Evolutionary conservation across 2,888 invertebrate species (phyloP), one percentile per base, ranked within the genome.

Genomic region (Dryadula phaetusa): DNA sequence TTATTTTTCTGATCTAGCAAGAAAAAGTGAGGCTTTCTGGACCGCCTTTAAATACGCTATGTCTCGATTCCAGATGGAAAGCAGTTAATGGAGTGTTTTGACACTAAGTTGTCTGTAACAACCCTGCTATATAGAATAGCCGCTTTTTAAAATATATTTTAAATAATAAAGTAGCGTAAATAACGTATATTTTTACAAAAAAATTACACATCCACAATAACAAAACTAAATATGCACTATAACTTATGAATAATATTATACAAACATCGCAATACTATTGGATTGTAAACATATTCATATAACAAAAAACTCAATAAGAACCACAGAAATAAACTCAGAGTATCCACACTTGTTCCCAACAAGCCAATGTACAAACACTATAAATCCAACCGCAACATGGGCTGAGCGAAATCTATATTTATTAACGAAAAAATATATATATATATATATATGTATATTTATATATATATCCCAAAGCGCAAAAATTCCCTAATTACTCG

Each of bases 401-500:
- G 32, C 54, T 46, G 62, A 40, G 54, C 63, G 63, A 69, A 69
- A 69, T 66, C 64, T 66, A 69, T 72, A 72, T 73, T 73, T 74
- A 75, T 72, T 71, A 70, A 69, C 60, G 71, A 37, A 62, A 65
- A 71, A 70, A 76, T 72, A 75, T 46, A 20, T 20, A 46, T 18
- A 47, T 28, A 52, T 16, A n/a, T n/a, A n/a, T n/a, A n/a, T n/a
- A n/a, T n/a, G n/a, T 72, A 75, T 46, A 20, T 20, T 18, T 18
- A 47, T 28, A 52, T 16, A 49, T 49, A 52, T 70, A 72, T 70
- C 69, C 61, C 63, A 62, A 67, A 66, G 34, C 40, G 49, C 44
- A 49, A 74, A 78, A 79, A 78, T 72, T 72, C 72, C 75, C 82
- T 89, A 90, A 90, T 90, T 90, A 87, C 86, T 76, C 73, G 77